Evolutionary conservation across 2,888 invertebrate species (phyloP), one percentile per base, ranked within the genome.

Genomic region (Pasiphila rectangulata): DNA sequence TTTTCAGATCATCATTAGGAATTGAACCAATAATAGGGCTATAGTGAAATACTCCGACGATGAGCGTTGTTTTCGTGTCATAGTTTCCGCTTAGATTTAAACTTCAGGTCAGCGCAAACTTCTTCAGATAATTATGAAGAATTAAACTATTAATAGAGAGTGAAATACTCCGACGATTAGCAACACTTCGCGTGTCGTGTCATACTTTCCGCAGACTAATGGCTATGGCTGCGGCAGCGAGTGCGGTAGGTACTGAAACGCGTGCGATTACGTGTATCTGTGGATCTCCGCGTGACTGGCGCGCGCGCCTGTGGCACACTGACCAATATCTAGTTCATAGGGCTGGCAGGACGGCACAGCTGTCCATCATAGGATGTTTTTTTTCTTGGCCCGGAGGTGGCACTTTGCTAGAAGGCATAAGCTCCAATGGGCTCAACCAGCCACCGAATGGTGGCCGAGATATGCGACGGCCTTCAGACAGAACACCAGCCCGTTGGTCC

Each of bases 251-350:
- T 27, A 9, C 39, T 42, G 40, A 27, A 37, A 27, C 16, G 34
- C 43, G 51, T 30, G 51, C 30, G 37, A 45, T 41, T 34, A 47
- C 48, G 48, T 45, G 48, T n/a, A 52, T 48, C 48, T 30, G 38
- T 49, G 46, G 44, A 51, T 43, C 42, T 47, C 24, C 72, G 69
- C 73, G 69, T 74, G 75, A 72, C 64, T 67, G 68, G n/a, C 64
- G 70, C 67, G 63, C 60, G 69, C 66, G 63, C 61, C 63, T 55
- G 58, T 68, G 81, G 69, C 79, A 73, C 74, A 77, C 67, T 80
- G 82, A 82, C 82, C 81, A 77, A 76, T 56, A 67, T 75, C 67
- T 37, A 32, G 13, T 45, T 49, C 67, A 64, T 64, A 59, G 56
- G 59, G 53, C 43, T 56, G 56, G 7, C 35, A 43, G 2, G 34